Percentiles rank a stretch among this genome's conserved stretches.
phyloP scores from a whole-genome alignment of 1,140 invertebrate genomes.

The Lucilia cuprina region DNA sequence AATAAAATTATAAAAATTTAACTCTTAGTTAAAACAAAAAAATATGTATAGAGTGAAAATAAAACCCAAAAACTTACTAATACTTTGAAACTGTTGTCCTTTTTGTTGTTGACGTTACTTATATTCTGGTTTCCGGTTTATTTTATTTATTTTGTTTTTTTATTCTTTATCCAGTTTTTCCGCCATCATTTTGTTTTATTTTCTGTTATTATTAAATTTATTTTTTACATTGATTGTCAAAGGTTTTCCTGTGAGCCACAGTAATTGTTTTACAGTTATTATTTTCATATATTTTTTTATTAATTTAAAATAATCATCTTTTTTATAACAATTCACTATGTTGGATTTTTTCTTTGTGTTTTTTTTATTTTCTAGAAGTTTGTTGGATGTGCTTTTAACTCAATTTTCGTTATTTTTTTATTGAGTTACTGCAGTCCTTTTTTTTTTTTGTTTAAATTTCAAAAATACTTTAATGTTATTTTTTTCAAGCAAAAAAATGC shows the following conservation, averaged over 20 bases:
- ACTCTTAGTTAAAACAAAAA: neutral
- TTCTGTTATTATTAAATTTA: neutral
- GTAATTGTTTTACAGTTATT: neutral
- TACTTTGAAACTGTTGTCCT: neutral
- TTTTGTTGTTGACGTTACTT: slow-evolving; percentile 19
- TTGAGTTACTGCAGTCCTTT: neutral
- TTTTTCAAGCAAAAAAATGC: neutral
- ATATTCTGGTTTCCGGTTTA: slow-evolving; percentile 17
- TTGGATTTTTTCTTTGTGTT: slow-evolving; percentile 16
- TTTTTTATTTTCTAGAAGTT: neutral
- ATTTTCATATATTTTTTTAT: neutral
- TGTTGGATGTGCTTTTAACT: neutral
- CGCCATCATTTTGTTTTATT: neutral
- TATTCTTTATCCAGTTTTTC: neutral
- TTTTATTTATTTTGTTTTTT: slow-evolving; percentile 26
- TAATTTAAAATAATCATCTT: slow-evolving; percentile 5
- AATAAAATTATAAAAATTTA: neutral
- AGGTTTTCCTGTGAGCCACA: slow-evolving; percentile 16
- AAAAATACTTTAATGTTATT: neutral
- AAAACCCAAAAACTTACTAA: neutral
- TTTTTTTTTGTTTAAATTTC: neutral
- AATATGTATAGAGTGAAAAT: neutral
- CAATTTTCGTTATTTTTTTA: neutral
- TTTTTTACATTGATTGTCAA: slow-evolving; percentile 31
- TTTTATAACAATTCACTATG: neutral